These are phyloP conservation scores for Latrodectus hesperus DNA, from an alignment of 2,888 invertebrate genomes.

Conservation along the genomic window DNA sequence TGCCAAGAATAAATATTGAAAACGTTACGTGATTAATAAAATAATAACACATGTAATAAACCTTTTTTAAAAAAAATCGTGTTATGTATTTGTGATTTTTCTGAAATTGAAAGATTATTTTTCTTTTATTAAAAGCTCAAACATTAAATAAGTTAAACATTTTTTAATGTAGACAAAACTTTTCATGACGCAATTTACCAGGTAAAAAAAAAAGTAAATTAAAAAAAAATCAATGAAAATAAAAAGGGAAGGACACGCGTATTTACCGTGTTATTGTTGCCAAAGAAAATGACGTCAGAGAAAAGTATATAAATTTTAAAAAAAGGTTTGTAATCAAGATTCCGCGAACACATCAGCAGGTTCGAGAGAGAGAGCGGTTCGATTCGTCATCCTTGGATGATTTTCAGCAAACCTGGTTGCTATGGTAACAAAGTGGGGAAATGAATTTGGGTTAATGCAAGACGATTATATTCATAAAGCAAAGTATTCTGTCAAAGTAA, in stretches of 20 bases:
- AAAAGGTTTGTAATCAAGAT: constrained; percentile 3
- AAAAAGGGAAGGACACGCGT: neutral
- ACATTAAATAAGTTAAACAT: too few relatives aligned
- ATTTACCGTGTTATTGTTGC: neutral
- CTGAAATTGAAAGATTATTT: too few relatives aligned
- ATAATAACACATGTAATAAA: too few relatives aligned
- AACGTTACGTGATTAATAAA: too few relatives aligned
- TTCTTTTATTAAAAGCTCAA: too few relatives aligned
- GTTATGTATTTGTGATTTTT: too few relatives aligned
- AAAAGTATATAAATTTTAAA: constrained; percentile 2
- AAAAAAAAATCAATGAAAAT: neutral
- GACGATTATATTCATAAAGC: constrained; percentile 32
- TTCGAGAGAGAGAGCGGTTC: neutral
- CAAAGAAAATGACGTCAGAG: constrained; percentile 2
- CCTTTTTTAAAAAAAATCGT: too few relatives aligned
- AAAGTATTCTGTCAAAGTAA: neutral
- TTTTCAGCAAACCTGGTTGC: constrained; percentile 18
- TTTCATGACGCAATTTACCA: neutral
- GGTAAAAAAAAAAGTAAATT: neutral
- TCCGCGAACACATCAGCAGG: neutral
- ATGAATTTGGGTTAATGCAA: constrained; percentile 54
- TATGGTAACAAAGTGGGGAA: constrained; percentile 26
- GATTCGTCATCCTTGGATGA: constrained; percentile 5
- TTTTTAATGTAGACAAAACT: neutral
- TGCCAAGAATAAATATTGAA: too few relatives aligned